Percentiles rank a stretch among this genome's conserved stretches.
phyloP scores from a whole-genome alignment of 2,797 vertebrate genomes.

The Neopelma chrysocephalum region DNA sequence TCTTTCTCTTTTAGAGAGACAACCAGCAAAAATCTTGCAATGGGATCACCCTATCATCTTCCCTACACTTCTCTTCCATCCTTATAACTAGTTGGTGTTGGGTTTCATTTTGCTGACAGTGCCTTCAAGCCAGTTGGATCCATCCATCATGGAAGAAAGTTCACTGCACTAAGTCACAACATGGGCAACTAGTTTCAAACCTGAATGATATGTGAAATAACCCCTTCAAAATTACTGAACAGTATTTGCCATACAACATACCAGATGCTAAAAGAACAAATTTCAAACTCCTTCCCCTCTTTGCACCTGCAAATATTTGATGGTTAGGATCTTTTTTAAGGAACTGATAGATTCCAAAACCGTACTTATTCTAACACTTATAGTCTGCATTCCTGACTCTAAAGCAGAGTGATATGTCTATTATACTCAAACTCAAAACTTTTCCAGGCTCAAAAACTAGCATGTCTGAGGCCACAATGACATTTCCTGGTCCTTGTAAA shows the following conservation, averaged over 20 bases:
- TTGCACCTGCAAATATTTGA: background rate
- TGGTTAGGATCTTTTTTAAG: background rate
- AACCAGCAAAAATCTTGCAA: background rate
- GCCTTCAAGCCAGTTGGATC: background rate
- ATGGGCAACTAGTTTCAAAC: background rate
- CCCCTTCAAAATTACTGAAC: background rate
- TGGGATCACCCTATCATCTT: background rate
- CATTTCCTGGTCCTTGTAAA: background rate
- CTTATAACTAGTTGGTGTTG: background rate
- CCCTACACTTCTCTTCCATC: background rate
- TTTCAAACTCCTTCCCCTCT: background rate
- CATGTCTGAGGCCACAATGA: background rate
- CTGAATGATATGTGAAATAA: background rate
- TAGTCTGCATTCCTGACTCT: background rate
- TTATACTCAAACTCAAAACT: background rate
- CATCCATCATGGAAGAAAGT: background rate
- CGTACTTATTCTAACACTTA: background rate
- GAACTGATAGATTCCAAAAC: background rate
- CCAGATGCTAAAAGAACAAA: background rate
- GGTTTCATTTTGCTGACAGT: background rate
- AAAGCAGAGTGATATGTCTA: background rate
- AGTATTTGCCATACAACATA: background rate
- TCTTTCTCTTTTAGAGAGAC: background rate
- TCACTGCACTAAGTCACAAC: background rate
- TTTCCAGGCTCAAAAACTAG: background rate